Percentiles rank a stretch among this genome's conserved stretches.
These are phyloP conservation scores for Rhineura floridana DNA, from an alignment of 2,113 vertebrate species.

Conservation along the genomic window DNA sequence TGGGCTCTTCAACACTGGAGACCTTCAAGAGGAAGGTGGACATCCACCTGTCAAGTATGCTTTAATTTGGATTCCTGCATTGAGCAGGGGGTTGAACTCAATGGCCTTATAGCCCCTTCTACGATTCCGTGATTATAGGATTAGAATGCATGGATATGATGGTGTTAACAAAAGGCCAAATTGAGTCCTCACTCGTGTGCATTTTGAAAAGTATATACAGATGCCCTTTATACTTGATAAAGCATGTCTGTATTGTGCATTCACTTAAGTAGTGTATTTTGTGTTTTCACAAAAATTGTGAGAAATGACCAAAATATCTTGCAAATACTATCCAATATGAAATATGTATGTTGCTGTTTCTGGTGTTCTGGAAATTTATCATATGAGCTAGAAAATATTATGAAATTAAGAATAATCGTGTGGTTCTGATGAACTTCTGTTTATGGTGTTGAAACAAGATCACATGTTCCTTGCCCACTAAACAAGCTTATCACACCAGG, in stretches of 20 bases:
- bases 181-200: neutral
- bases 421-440: neutral
- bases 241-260: neutral
- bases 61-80: too few species aligned
- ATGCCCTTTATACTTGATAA: neutral
- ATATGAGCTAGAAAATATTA: constrained; percentile 16
- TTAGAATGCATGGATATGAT: neutral
- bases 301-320: neutral
- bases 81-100: too few species aligned
- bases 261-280: neutral
- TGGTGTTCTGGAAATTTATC: neutral
- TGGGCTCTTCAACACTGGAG: too few species aligned
- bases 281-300: neutral
- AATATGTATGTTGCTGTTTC: neutral
- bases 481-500: neutral
- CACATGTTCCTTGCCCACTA: neutral
- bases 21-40: too few species aligned
- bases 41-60: too few species aligned
- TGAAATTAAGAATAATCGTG: neutral
- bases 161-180: neutral
- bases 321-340: neutral
- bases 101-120: too few species aligned
- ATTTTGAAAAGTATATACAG: neutral
- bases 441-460: neutral
- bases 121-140: too few species aligned